A percentile compares a stretch with the other conserved stretches of the same genome.
phyloP scores from a whole-genome alignment of 2,113 vertebrate species.

The Sterna hirundo region DNA sequence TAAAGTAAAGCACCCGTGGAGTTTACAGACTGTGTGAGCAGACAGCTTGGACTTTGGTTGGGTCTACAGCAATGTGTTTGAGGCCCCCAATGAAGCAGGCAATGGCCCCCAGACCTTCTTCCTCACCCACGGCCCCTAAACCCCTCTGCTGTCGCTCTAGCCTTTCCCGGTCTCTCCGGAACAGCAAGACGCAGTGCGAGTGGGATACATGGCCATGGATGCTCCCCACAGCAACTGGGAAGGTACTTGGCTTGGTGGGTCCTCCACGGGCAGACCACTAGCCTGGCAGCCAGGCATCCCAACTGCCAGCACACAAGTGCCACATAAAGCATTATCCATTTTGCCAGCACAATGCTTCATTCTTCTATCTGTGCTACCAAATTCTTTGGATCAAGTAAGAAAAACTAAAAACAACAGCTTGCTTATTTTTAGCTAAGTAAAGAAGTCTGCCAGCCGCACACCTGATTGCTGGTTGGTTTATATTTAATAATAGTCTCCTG shows the following conservation, averaged over 20 bases:
- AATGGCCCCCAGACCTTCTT: neutral
- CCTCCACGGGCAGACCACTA: neutral
- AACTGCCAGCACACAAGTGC: neutral
- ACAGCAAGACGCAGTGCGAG: neutral
- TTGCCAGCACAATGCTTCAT: neutral
- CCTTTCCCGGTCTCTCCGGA: neutral
- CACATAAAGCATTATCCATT: accelerated
- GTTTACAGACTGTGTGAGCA: neutral
- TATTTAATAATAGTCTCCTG: neutral
- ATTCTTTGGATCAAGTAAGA: neutral
- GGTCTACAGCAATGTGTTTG: neutral
- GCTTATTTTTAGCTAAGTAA: neutral
- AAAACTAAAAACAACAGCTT: neutral
- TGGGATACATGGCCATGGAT: too few relatives aligned
- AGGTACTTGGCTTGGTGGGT: neutral
- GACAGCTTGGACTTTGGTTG: neutral
- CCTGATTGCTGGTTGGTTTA: neutral
- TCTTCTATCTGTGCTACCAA: neutral
- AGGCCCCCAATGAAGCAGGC: neutral
- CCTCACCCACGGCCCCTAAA: neutral
- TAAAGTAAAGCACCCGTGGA: neutral
- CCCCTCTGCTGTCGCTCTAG: neutral
- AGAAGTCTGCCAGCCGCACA: neutral
- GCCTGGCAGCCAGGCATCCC: neutral
- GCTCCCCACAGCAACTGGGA: neutral